A percentile compares a stretch with the other conserved stretches of the same genome.
Conservation (phyloP, 2,888 invertebrate genomes). For the Nemotelus pantherinus region DNA sequence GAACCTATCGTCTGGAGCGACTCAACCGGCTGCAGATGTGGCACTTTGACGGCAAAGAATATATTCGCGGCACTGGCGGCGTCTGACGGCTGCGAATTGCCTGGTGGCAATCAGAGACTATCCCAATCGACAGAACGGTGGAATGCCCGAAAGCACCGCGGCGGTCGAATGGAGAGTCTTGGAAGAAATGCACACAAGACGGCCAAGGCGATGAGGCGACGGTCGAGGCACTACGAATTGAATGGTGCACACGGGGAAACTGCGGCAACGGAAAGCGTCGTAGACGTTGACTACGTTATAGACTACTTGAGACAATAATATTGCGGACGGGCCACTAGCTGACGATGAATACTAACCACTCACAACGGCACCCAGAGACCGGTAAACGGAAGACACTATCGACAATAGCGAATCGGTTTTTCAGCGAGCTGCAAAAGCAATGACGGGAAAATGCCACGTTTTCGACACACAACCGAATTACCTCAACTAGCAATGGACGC, state of each 20-base stretch:
- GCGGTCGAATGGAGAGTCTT: slow-evolving; percentile 26
- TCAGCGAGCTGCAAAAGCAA: slow-evolving; percentile 3
- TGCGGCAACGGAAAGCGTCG: slow-evolving; percentile 18
- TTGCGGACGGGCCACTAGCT: background rate
- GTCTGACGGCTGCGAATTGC: slow-evolving; percentile 27
- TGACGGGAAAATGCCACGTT: slow-evolving; percentile 36
- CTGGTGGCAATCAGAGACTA: slow-evolving; percentile 31
- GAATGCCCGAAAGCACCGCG: slow-evolving; percentile 34
- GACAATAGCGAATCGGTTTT: slow-evolving; percentile 10
- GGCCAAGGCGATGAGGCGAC: slow-evolving; percentile 9
- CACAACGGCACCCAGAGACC: too few relatives aligned
- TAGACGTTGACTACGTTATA: background rate
- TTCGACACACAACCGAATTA: background rate
- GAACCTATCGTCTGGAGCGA: slow-evolving; percentile 5
- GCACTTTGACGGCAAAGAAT: slow-evolving; percentile 20
- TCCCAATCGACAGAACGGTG: slow-evolving; percentile 28
- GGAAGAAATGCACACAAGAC: slow-evolving; percentile 28
- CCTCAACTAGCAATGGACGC: background rate
- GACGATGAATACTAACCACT: too few relatives aligned
- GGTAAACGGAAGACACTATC: background rate
- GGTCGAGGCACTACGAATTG: background rate
- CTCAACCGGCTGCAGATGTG: slow-evolving; percentile 38
- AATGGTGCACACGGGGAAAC: slow-evolving; percentile 36
- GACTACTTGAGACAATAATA: slow-evolving; percentile 12
- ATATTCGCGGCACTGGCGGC: background rate